Percentiles rank a stretch among this genome's conserved stretches.
These are phyloP conservation scores for Beroe ovata DNA, from an alignment of 37 sponge, comb jelly and placozoan species.

Conservation along the genomic window DNA sequence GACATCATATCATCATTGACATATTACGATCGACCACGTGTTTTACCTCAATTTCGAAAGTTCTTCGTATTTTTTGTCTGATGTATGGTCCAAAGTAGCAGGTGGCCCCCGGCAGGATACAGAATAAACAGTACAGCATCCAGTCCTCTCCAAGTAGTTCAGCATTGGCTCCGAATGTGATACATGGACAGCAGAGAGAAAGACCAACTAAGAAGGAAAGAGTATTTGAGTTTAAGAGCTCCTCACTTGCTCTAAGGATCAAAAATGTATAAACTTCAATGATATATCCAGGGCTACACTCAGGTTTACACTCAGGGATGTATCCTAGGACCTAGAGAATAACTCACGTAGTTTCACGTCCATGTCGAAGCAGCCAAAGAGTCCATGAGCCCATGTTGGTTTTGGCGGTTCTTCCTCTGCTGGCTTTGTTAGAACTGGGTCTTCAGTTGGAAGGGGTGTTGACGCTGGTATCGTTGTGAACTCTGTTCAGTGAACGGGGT, in stretches of 20 bases:
- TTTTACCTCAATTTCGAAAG: conserved; percentile 56
- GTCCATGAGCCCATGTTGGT: conserved; percentile 34
- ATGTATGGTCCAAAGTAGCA: conserved; percentile 65
- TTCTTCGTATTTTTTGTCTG: conserved; percentile 14
- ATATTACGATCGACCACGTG: no score
- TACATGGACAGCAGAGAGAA: conserved; percentile 39
- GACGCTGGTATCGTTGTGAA: conserved; percentile 27
- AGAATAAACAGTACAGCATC: conserved; percentile 67
- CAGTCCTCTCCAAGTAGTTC: conserved; percentile 59
- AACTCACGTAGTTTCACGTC: conserved; percentile 56
- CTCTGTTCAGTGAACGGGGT: background rate
- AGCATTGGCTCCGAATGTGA: conserved; percentile 63
- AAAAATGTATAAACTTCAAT: no score
- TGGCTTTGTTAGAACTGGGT: background rate
- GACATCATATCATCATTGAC: no score
- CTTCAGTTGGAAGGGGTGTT: background rate
- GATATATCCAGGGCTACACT: no score
- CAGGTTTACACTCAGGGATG: no score
- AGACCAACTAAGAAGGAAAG: conserved; percentile 6
- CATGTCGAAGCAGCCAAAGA: conserved; percentile 61
- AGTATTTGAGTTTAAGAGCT: background rate
- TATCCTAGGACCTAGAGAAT: no score
- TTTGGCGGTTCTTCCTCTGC: conserved; percentile 23
- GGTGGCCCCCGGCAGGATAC: conserved; percentile 39
- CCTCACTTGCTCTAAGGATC: no score